A percentile compares a stretch with the other conserved stretches of the same genome.
phyloP scores from a whole-genome alignment of 2,797 vertebrate species.

The Sphenodon punctatus region DNA sequence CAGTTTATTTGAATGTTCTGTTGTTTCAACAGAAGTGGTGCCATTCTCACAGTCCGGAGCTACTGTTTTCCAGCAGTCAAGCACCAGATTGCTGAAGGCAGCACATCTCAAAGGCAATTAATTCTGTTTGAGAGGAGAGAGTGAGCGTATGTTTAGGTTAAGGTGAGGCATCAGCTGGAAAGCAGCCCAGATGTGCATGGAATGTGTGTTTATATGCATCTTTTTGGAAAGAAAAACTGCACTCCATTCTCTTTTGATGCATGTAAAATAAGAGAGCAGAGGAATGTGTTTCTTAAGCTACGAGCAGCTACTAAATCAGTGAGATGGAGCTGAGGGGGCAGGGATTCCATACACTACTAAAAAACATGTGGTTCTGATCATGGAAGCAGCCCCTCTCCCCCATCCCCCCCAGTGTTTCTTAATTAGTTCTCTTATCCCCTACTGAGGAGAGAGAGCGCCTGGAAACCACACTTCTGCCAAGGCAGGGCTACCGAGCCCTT shows the following conservation, averaged over 20 bases:
- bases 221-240: not conserved
- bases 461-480: slow-evolving; percentile 11
- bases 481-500: not conserved
- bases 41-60: not conserved
- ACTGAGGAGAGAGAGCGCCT: not conserved
- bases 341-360: not conserved
- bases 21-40: slow-evolving; percentile 22
- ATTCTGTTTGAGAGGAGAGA: not conserved
- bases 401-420: slow-evolving; percentile 16
- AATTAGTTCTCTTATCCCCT: slow-evolving; percentile 22
- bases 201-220: slow-evolving; percentile 3
- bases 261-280: not conserved
- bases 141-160: not conserved
- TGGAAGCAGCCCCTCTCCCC: not conserved
- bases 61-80: not conserved
- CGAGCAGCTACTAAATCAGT: not conserved
- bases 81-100: slow-evolving; percentile 1
- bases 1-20: slow-evolving; percentile 30
- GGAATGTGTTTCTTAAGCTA: not conserved
- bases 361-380: not conserved
- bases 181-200: not conserved
- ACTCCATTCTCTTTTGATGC: not conserved
- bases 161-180: slow-evolving; percentile 4
- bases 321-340: not conserved
- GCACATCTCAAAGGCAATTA: not conserved